Evolutionary conservation across 2,888 invertebrate genomes (phyloP), one percentile per base, ranked within the genome.

Genomic region (Stenodera caucasica): DNA sequence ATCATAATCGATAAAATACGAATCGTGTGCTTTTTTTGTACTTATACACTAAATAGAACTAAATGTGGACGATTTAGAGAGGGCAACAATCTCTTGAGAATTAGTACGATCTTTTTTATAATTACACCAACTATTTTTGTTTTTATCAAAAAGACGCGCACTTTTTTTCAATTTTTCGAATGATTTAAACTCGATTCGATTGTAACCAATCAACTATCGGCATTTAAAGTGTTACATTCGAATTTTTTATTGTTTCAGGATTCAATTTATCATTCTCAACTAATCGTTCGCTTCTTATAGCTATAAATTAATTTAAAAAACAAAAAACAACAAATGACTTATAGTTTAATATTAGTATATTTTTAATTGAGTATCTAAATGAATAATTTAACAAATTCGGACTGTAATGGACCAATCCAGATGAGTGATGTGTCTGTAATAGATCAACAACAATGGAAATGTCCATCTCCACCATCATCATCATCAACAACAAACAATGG

Each of bases 401-500:
- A 72, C 57, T 69, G 68, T 59, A 68, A 72, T 61, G 70, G 69
- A 65, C 71, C 71, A 55, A 68, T 70, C 55, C 71, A 67, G 64
- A 75, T 72, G 73, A 67, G 69, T 63, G 72, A 70, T 57, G 71
- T 71, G 45, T 67, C 69, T 57, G 69, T 66, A 57, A 71, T 66
- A 61, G 72, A 71, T 50, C 65, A 64, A 53, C 71, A 70, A 33
- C 66, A 63, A 37, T 75, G 70, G 71, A 71, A 70, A 62, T 69
- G 66, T 55, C 35, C 35, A 14, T 33, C 33, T n/a, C 11, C 33
- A 33, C n/a, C 33, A 2, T 4, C 37, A 8, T 1, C 33, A 35
- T 14, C 35, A 37, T 55, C 67, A 15, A 63, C 66, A 21, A 55
- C 72, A 29, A 77, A 77, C 66, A 77, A 72, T 63, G 76, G 77